Percentiles rank a stretch among this genome's conserved stretches.
phyloP scores from a whole-genome alignment of 2,888 invertebrate genomes.

The Odontothrips loti region DNA sequence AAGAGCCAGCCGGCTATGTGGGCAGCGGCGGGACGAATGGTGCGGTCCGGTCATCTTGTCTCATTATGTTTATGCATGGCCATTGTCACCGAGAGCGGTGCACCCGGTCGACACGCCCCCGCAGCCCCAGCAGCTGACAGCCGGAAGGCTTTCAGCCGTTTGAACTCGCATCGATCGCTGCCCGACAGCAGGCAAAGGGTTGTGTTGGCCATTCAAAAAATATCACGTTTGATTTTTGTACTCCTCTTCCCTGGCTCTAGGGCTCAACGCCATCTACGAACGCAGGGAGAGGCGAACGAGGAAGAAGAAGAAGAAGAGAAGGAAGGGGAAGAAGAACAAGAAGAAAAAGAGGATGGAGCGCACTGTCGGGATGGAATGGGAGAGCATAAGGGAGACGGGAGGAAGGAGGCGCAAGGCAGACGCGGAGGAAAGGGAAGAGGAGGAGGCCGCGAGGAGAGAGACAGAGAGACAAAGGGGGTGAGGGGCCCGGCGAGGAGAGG shows the following conservation, averaged over 20 bases:
- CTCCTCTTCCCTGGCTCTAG: neutral
- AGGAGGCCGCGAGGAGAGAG: neutral
- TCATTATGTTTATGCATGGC: too few relatives aligned
- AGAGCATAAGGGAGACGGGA: neutral
- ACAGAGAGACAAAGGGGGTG: conserved; percentile 8
- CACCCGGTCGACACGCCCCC: too few relatives aligned
- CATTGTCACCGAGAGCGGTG: too few relatives aligned
- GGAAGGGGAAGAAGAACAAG: neutral
- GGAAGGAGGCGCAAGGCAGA: neutral
- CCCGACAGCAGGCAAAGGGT: neutral
- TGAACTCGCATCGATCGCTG: too few relatives aligned
- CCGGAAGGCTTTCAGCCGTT: too few relatives aligned
- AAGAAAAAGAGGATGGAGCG: neutral
- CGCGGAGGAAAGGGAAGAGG: neutral
- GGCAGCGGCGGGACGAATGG: too few relatives aligned
- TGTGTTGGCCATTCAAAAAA: neutral
- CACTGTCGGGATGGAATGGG: neutral
- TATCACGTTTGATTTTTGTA: neutral
- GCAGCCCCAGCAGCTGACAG: too few relatives aligned
- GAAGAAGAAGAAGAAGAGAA: neutral
- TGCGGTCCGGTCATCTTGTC: too few relatives aligned
- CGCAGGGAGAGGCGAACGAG: neutral
- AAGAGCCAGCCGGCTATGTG: too few relatives aligned
- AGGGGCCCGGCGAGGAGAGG: conserved; percentile 10
- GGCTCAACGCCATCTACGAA: neutral